phyloP scores from a whole-genome alignment of 2,888 invertebrate genomes.

The Saturnia japonica region DNA sequence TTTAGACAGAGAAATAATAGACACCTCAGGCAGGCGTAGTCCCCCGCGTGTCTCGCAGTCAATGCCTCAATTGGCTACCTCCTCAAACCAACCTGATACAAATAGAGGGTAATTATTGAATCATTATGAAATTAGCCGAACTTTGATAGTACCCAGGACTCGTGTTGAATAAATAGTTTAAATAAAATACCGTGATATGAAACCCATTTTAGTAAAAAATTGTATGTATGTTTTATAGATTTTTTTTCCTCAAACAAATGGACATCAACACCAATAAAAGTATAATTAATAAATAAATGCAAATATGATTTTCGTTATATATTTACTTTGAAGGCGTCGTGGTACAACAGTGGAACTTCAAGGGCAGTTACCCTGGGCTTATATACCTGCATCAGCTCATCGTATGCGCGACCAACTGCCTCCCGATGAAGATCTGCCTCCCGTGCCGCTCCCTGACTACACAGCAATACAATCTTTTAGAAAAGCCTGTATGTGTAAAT shows the following conservation, averaged over 20 bases:
- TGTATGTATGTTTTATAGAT: not conserved
- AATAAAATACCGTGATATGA: not conserved
- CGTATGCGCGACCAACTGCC: slow-evolving; percentile 71
- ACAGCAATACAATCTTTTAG: slow-evolving; percentile 70
- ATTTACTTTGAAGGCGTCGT: slow-evolving; percentile 44
- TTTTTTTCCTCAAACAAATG: no score
- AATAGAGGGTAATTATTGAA: slow-evolving; percentile 6
- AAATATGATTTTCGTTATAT: not conserved
- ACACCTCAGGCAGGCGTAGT: slow-evolving; percentile 53
- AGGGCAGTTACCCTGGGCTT: slow-evolving; percentile 84
- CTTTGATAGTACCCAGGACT: not conserved
- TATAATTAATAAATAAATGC: no score
- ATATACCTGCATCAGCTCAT: slow-evolving; percentile 69
- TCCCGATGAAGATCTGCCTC: slow-evolving; percentile 80
- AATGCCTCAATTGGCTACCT: slow-evolving; percentile 56
- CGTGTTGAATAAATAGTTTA: not conserved
- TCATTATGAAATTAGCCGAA: not conserved
- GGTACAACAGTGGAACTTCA: slow-evolving; percentile 75
- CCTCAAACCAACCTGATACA: slow-evolving; percentile 39
- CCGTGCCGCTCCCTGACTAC: slow-evolving; percentile 84
- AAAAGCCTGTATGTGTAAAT: slow-evolving; percentile 61
- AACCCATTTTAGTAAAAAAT: not conserved
- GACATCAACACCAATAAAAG: no score
- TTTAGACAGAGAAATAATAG: slow-evolving; percentile 54
- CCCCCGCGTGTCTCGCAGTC: slow-evolving; percentile 58